Base-by-base conservation (phyloP, 2,888 invertebrate genomes). In the Exephanes ischioxanthus region DNA sequence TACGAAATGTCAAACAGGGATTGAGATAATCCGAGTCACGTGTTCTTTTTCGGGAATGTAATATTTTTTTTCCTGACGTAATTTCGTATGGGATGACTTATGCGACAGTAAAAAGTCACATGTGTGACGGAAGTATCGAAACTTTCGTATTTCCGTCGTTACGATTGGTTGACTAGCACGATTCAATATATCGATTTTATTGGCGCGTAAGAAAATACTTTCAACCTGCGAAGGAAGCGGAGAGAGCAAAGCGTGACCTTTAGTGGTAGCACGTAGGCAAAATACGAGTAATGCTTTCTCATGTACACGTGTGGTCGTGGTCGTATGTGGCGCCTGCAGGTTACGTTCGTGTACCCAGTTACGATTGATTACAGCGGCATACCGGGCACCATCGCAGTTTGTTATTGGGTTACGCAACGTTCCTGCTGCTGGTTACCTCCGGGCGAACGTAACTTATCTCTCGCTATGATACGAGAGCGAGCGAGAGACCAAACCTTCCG, bases 331-430 rank as follows among this genome's bases (percentile, higher is more conserved):
- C 81, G 78, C 75, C 73, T 41, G 71, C 70, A 68, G 70, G 68
- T 71, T 66, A 30, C 55, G 55, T 81, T 48, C 45, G 26, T 14
- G 19, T 45, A 73, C 73, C 73, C 53, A 37, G 53, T 45, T 70
- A 45, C 82, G 55, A 82, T 79, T 67, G 82, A 79, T 85, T 71
- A 80, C 58, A 67, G 58, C 66, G 72, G 72, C 53, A 71, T 51
- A 63, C 55, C 26, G 70, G 16, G 58, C 72, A 48, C 53, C 37
- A 66, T 22, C 68, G 51, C 51, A 71, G n/a, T 82, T 75, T 79
- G 67, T 77, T 51, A 81, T 82, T 63, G 70, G 66, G 66, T 82
- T 85, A 67, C 75, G 79, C 75, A 85, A 85, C 51, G 53, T 30
- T 51, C 70, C 33, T 6, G 11, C 33, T 76, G 37, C 51, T 66